Conservation (phyloP, 2,113 vertebrate species). For the rat (Rattus norvegicus) region DNA sequence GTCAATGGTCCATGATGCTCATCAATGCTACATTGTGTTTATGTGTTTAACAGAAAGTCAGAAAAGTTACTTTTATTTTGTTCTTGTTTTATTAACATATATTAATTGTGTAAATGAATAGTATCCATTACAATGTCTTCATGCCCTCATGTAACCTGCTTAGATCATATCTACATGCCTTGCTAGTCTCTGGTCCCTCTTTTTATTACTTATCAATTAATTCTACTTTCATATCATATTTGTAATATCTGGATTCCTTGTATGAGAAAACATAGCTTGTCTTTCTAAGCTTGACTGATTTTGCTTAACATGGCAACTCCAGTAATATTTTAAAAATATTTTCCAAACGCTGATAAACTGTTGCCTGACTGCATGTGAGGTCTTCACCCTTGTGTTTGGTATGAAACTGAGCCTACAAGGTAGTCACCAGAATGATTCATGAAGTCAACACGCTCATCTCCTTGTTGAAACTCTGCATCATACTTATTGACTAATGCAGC, state of each 20-base stretch:
- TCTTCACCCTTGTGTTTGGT: conserved; percentile 6
- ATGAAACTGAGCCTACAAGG: not conserved
- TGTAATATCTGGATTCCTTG: not conserved
- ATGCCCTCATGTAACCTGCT: not conserved
- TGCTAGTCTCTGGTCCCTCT: not conserved
- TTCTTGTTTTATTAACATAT: not conserved
- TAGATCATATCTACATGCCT: not conserved
- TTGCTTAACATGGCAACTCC: not conserved
- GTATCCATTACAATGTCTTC: not conserved
- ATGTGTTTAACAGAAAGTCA: not conserved
- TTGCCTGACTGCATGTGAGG: not conserved
- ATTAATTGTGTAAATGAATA: not conserved
- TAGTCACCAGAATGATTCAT: not conserved
- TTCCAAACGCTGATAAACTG: conserved; percentile 7
- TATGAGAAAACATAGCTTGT: not conserved
- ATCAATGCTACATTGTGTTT: not conserved
- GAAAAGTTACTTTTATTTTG: not conserved
- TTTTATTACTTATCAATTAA: not conserved
- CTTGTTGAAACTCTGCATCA: not conserved
- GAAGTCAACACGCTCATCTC: not conserved
- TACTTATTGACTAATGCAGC: not conserved
- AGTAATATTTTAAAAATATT: not conserved
- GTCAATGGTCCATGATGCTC: not conserved
- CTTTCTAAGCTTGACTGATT: not conserved
- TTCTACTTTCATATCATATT: not conserved